phyloP scores from a whole-genome alignment of 2,888 invertebrate species.

The Strigamia maritima region DNA sequence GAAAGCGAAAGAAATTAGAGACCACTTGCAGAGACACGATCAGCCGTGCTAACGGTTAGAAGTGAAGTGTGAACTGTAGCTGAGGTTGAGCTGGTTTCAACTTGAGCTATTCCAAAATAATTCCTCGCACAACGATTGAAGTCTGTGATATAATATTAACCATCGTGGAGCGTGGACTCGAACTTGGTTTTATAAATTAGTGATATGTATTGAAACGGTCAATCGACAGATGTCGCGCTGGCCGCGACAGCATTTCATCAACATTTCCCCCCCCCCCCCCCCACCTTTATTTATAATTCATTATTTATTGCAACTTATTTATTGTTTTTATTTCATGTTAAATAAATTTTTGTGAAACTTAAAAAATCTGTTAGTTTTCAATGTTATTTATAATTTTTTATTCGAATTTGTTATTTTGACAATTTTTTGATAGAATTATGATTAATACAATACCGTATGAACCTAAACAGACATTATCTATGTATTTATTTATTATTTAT shows the following conservation, averaged over 20 bases:
- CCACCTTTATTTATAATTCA: background rate
- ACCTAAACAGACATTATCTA: too few relatives aligned
- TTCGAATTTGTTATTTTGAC: too few relatives aligned
- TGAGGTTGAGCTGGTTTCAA: background rate
- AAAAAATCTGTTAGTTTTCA: background rate
- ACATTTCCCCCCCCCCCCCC: too few relatives aligned
- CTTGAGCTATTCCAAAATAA: background rate
- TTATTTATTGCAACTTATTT: background rate
- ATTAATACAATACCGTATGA: too few relatives aligned
- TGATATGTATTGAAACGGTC: background rate
- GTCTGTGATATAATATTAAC: background rate
- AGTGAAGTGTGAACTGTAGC: background rate
- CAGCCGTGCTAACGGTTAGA: background rate
- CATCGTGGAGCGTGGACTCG: background rate
- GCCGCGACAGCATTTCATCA: background rate
- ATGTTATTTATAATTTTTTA: background rate
- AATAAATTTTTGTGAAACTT: background rate
- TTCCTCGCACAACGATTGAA: background rate
- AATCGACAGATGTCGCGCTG: background rate
- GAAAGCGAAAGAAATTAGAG: background rate
- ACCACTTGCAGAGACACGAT: background rate
- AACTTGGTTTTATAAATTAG: background rate
- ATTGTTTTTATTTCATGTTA: background rate
- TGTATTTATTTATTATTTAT: too few relatives aligned
- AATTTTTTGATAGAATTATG: background rate